A percentile compares a stretch with the other conserved stretches of the same genome.
These are phyloP conservation scores for Antheraea assamensis DNA, from an alignment of 2,888 invertebrate genomes.

Conservation along the genomic window DNA sequence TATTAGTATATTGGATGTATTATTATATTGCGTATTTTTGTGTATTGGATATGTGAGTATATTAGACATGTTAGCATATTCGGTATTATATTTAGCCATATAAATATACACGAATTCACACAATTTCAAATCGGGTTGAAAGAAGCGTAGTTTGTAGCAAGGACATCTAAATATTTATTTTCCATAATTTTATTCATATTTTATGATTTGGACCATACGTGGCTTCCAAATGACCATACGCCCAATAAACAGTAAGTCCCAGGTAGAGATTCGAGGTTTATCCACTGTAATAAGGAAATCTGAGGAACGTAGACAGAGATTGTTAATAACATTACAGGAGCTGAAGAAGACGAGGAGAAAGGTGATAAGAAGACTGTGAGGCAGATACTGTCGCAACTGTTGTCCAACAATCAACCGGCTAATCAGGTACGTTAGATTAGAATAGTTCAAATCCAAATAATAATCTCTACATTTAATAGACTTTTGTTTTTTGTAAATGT, in stretches of 20 bases:
- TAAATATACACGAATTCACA: not conserved
- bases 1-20: no score
- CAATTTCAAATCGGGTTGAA: no score
- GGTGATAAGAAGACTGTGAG: slow-evolving; percentile 77
- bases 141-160: no score
- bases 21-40: no score
- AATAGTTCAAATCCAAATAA: not conserved
- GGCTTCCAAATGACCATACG: not conserved
- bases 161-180: not conserved
- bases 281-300: not conserved
- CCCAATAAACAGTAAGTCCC: not conserved
- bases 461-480: no score
- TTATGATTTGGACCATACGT: not conserved
- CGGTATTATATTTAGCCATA: not conserved
- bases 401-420: slow-evolving; percentile 73
- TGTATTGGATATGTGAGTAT: no score
- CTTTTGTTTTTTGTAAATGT: no score
- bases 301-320: not conserved
- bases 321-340: slow-evolving; percentile 33
- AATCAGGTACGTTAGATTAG: slow-evolving; percentile 59
- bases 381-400: slow-evolving; percentile 71
- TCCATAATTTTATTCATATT: not conserved
- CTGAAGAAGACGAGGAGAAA: slow-evolving; percentile 75
- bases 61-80: no score
- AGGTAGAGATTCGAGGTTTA: not conserved